Evolutionary conservation across 23 tunicate species (phyloP).

Genomic region (Corella eumyota): DNA sequence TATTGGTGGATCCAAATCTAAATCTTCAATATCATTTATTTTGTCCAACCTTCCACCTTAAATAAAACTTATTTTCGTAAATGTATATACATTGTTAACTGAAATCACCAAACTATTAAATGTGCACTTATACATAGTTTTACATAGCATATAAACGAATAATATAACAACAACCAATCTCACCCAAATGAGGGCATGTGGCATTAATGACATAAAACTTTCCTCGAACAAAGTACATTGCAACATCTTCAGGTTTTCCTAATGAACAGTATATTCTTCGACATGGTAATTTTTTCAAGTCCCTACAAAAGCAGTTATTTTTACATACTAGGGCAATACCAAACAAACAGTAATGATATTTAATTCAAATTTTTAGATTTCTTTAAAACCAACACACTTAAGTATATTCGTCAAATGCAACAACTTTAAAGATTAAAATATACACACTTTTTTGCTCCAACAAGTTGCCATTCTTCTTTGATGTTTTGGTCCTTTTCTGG

Average conservation of each 20-base stretch:
- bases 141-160: too few relatives aligned
- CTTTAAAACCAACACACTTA: too few relatives aligned
- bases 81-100: not conserved
- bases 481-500: too few relatives aligned
- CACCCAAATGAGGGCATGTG: slow-evolving; percentile 51
- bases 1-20: slow-evolving; percentile 27
- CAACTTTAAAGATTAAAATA: too few relatives aligned
- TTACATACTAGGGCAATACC: not conserved
- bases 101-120: not conserved
- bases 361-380: too few relatives aligned
- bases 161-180: not conserved
- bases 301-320: slow-evolving; percentile 2
- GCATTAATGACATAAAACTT: slow-evolving; percentile 53
- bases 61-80: not conserved
- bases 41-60: slow-evolving; percentile 41
- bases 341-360: too few relatives aligned
- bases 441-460: too few relatives aligned
- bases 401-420: too few relatives aligned
- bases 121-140: not conserved
- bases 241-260: slow-evolving; percentile 34
- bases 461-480: too few relatives aligned
- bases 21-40: slow-evolving; percentile 32
- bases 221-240: slow-evolving; percentile 27
- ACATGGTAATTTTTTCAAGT: slow-evolving; percentile 19
- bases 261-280: slow-evolving; percentile 20